phyloP scores from a whole-genome alignment of 2,797 vertebrate genomes.

The Hapalemur alaotrensis region DNA sequence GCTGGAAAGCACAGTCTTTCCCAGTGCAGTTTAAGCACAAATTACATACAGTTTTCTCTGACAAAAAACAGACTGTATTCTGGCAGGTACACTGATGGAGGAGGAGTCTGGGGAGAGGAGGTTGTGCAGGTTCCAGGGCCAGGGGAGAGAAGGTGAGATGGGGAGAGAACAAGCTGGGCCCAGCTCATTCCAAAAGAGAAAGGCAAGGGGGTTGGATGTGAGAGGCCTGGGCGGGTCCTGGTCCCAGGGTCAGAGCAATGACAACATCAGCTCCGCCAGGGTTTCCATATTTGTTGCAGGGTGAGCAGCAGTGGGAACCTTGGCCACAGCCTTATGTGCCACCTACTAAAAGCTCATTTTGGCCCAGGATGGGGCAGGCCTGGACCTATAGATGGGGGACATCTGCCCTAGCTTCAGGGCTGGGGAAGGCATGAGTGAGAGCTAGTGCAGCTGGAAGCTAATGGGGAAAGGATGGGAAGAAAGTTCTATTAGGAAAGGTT shows the following conservation, averaged over 20 bases:
- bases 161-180: not conserved
- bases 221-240: not conserved
- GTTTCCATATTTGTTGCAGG: not conserved
- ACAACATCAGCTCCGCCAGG: not conserved
- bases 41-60: not conserved
- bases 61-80: not conserved
- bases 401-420: not conserved
- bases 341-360: not conserved
- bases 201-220: fast-evolving
- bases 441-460: not conserved
- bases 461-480: not conserved
- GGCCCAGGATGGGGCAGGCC: not conserved
- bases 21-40: not conserved
- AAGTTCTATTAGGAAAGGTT: not conserved
- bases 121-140: fast-evolving
- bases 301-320: no score
- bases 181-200: not conserved
- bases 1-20: not conserved
- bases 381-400: not conserved
- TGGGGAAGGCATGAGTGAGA: not conserved
- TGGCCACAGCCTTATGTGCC: not conserved
- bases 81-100: no score
- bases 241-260: not conserved
- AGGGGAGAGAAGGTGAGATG: no score
- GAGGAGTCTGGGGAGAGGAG: no score